Evolutionary conservation across 2,888 invertebrate genomes (phyloP).

Genomic region (Cryptocheilus praepositus): DNA sequence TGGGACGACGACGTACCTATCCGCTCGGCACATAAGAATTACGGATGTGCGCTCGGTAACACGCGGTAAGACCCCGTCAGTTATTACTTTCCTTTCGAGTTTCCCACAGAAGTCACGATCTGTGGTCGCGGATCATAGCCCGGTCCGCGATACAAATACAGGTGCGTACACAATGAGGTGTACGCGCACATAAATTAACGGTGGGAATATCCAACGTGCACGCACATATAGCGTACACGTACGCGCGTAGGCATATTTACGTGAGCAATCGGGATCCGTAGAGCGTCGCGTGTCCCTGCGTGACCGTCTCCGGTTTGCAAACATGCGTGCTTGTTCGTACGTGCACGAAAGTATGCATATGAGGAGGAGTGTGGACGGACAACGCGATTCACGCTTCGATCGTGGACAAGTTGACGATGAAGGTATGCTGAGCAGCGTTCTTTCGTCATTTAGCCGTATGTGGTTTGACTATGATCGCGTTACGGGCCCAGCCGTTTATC

Average conservation of each 20-base stretch:
- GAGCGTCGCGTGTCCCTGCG: constrained; percentile 9
- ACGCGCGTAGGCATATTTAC: not conserved
- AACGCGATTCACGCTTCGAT: not conserved
- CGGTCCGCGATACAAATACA: constrained; percentile 58
- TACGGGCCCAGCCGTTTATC: constrained; percentile 68
- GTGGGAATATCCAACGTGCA: constrained; percentile 62
- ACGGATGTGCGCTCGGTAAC: constrained; percentile 36
- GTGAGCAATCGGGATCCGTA: constrained; percentile 2
- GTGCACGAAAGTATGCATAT: no score
- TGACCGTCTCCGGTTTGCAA: not conserved
- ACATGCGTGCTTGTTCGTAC: not conserved
- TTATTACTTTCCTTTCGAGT: constrained; percentile 69
- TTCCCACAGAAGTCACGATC: constrained; percentile 75
- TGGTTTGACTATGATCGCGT: constrained; percentile 67
- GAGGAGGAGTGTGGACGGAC: not conserved
- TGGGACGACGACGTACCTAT: no score
- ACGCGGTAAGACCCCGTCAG: constrained; percentile 39
- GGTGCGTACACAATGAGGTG: constrained; percentile 49
- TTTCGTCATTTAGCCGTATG: constrained; percentile 68
- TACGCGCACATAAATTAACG: constrained; percentile 66
- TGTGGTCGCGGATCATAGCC: constrained; percentile 73
- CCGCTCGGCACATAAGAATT: constrained; percentile 35
- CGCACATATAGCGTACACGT: constrained; percentile 29
- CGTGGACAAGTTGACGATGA: constrained; percentile 4
- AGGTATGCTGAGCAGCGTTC: constrained; percentile 57